Conservation (phyloP, 92 coral and sea anemone genomes). For the Heliopora coerulea region DNA sequence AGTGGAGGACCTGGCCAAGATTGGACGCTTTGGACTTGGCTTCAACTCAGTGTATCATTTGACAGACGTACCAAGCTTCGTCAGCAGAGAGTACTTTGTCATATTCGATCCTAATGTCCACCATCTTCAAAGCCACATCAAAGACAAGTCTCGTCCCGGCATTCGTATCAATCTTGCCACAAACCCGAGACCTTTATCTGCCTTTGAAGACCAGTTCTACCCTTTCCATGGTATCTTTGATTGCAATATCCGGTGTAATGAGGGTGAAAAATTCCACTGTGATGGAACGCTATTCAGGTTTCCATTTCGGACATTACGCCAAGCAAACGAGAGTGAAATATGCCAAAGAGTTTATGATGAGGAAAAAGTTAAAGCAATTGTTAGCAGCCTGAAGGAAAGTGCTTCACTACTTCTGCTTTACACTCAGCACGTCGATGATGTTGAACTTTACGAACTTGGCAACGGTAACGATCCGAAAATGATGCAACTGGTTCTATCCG, state of each 20-base stretch:
- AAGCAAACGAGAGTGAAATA: slow-evolving; percentile 66
- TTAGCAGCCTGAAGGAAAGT: slow-evolving; percentile 49
- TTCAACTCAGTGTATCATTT: slow-evolving; percentile 82
- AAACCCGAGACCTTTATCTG: slow-evolving; percentile 40
- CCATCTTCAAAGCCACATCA: slow-evolving; percentile 54
- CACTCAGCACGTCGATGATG: slow-evolving; percentile 57
- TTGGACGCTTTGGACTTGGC: slow-evolving; percentile 89
- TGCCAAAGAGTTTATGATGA: slow-evolving; percentile 54
- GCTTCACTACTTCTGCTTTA: slow-evolving; percentile 61
- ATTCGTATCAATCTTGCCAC: slow-evolving; percentile 61
- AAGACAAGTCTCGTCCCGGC: slow-evolving; percentile 64
- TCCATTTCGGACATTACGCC: slow-evolving; percentile 69
- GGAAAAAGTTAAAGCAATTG: slow-evolving; percentile 45
- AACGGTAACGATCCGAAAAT: slow-evolving; percentile 39
- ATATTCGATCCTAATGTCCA: slow-evolving; percentile 74
- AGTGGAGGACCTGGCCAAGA: slow-evolving; percentile 73
- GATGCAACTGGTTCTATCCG: slow-evolving; percentile 60
- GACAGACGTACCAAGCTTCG: slow-evolving; percentile 81
- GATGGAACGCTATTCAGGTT: slow-evolving; percentile 69
- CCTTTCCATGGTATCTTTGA: slow-evolving; percentile 68
- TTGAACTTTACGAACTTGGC: slow-evolving; percentile 50
- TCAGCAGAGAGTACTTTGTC: slow-evolving; percentile 60
- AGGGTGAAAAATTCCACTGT: slow-evolving; percentile 48
- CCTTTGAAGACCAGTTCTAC: slow-evolving; percentile 60
- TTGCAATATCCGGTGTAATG: slow-evolving; percentile 51